phyloP scores from a whole-genome alignment of 2,888 invertebrate genomes.

The Adelognathus sp. region DNA sequence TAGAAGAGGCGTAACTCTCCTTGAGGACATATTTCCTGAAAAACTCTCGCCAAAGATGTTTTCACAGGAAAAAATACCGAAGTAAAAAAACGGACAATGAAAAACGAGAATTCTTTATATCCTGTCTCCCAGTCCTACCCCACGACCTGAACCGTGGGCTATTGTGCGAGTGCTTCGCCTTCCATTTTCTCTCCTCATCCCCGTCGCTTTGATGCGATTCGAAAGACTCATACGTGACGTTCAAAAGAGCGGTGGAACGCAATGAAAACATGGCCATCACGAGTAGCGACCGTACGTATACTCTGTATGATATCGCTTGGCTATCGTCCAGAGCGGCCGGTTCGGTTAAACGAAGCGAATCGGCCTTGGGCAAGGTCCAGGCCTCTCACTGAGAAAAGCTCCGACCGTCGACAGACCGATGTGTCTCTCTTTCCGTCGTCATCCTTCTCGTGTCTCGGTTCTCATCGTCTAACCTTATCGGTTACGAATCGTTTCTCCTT shows the following conservation, averaged over 20 bases:
- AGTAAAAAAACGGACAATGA: constrained; percentile 20
- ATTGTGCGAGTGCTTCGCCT: constrained; percentile 18
- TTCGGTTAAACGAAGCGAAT: constrained; percentile 76
- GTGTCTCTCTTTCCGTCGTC: constrained; percentile 52
- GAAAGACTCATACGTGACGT: constrained; percentile 58
- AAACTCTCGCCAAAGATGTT: background rate
- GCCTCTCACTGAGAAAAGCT: constrained; percentile 43
- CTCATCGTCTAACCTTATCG: too few relatives aligned
- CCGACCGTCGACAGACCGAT: constrained; percentile 59
- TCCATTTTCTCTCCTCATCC: constrained; percentile 3
- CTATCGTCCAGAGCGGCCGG: constrained; percentile 59
- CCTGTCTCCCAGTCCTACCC: constrained; percentile 24
- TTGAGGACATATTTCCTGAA: too few relatives aligned
- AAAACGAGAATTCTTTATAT: constrained; percentile 55
- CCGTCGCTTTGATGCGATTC: constrained; percentile 56
- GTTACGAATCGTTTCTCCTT: constrained; percentile 12
- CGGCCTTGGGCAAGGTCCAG: constrained; percentile 54
- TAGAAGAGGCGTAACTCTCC: too few relatives aligned
- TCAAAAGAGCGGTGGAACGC: constrained; percentile 32
- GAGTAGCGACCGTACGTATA: constrained; percentile 50
- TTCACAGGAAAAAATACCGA: constrained; percentile 11
- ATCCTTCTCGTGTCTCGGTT: constrained; percentile 38
- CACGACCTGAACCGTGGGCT: constrained; percentile 12
- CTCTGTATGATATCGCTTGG: constrained; percentile 61
- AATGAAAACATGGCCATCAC: constrained; percentile 32